These are phyloP conservation scores for Melanotaenia maccullochi DNA, from an alignment of 2,797 vertebrate genomes.

Conservation along the genomic window DNA sequence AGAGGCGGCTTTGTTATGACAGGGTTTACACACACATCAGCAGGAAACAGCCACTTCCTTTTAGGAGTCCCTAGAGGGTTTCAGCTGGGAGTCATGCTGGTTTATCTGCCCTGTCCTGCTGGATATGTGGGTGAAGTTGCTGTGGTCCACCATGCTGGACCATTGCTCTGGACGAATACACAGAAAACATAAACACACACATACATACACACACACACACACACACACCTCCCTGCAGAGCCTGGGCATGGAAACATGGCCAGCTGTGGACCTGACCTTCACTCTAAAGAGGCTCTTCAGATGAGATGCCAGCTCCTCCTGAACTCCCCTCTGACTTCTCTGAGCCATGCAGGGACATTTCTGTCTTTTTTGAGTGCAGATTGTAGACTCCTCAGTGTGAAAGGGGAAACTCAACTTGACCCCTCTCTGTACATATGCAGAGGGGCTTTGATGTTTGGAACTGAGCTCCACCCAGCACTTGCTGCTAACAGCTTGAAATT, in stretches of 20 bases:
- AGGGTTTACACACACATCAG: conserved; percentile 69
- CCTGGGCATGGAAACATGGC: conserved; percentile 48
- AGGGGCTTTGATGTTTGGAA: conserved; percentile 65
- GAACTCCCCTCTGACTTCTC: conserved; percentile 42
- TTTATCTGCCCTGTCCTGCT: conserved; percentile 50
- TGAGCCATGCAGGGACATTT: conserved; percentile 32
- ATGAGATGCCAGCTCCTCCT: conserved; percentile 67
- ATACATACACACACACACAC: conserved; percentile 19
- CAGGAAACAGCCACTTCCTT: conserved; percentile 82
- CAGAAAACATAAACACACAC: conserved; percentile 29
- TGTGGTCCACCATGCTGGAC: conserved; percentile 40
- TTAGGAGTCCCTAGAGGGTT: conserved; percentile 52
- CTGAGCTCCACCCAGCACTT: conserved; percentile 54
- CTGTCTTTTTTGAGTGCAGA: conserved; percentile 38
- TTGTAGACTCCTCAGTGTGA: conserved; percentile 38
- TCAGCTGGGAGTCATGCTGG: conserved; percentile 46
- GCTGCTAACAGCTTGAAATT: conserved; percentile 68
- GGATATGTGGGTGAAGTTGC: conserved; percentile 63
- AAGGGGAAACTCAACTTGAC: conserved; percentile 52
- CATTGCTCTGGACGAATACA: conserved; percentile 24
- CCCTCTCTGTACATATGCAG: conserved; percentile 51
- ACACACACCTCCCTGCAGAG: conserved; percentile 25
- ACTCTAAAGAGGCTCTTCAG: conserved; percentile 50
- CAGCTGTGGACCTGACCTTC: conserved; percentile 64
- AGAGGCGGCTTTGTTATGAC: conserved; percentile 62